A percentile compares a stretch with the other conserved stretches of the same genome.
These are phyloP conservation scores for Callipepla californica DNA, from an alignment of 2,113 vertebrate species.

Conservation along the genomic window DNA sequence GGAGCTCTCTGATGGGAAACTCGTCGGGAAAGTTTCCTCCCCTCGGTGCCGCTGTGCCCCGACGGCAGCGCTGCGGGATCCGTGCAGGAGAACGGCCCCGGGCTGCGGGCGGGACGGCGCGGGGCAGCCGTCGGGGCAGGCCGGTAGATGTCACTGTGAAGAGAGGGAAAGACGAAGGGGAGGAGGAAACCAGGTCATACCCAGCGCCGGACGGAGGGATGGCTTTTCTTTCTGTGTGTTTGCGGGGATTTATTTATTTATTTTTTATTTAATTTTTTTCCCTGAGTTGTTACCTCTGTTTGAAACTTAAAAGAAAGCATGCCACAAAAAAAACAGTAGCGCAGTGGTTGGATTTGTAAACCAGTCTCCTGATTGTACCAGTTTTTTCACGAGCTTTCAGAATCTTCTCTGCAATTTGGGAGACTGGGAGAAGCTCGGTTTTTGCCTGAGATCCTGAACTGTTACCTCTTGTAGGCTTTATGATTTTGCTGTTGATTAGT, in stretches of 20 bases:
- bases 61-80: background rate
- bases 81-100: background rate
- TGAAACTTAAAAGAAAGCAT: background rate
- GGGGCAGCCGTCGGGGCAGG: background rate
- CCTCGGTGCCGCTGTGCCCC: background rate
- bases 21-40: background rate
- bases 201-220: accelerated
- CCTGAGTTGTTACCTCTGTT: background rate
- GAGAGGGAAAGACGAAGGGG: background rate
- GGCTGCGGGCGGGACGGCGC: background rate
- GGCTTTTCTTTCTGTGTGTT: too few relatives aligned
- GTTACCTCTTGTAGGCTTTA: background rate
- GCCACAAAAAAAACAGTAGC: background rate
- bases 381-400: background rate
- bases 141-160: slow-evolving; percentile 75
- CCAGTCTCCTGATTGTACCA: background rate
- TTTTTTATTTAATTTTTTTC: background rate
- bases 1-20: background rate
- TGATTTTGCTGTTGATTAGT: accelerated
- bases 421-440: accelerated
- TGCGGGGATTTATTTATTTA: background rate
- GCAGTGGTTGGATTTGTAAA: background rate
- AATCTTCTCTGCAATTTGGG: background rate
- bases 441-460: background rate
- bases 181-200: background rate